Base-by-base conservation (phyloP, 1,140 invertebrate species). In the Trachelipus rathkii region DNA sequence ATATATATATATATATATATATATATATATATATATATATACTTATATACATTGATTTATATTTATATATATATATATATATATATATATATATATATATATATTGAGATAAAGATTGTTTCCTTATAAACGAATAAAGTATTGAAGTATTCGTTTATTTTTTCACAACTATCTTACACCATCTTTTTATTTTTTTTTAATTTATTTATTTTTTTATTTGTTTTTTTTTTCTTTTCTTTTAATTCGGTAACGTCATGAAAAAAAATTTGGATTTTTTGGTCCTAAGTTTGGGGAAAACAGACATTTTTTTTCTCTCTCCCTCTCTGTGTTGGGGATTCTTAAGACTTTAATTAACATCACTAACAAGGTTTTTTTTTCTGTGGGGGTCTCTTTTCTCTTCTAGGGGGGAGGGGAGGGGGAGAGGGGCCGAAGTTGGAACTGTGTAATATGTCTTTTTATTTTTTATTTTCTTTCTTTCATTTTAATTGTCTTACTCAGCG, bases 341-440 rank as follows among this genome's bases (percentile, higher is more conserved):
- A 60, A 60, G 50, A 60, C 50, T 60, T 60, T 60, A 60, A 60
- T 60, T 60, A 60, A 60, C 50, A 60, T 60, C 50, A 60, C 11
- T 60, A 60, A 15, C 46, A 10, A 50, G 46, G 15, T 3, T 60
- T 60, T 60, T 60, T 60, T 19, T 60, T 19, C 8, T 19, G 50
- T 60, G 33, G 33, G 33, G 33, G 33, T 1, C 33, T 33, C 2
- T 33, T n/a, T 33, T 33, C 33, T 33, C n/a, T n/a, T n/a, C n/a
- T 33, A 33, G 33, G 33, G 33, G 33, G 33, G 33, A 33, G 33
- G 33, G 33, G 1, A 33, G 33, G 33, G 33, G 33, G 33, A 33
- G 33, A n/a, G n/a, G n/a, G n/a, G n/a, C n/a, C n/a, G n/a, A n/a
- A n/a, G 33, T 33, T 33, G 33, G 33, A 33, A 33, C 2, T 33